phyloP scores from a whole-genome alignment of 2,113 vertebrate species.

The Recurvirostra avosetta region DNA sequence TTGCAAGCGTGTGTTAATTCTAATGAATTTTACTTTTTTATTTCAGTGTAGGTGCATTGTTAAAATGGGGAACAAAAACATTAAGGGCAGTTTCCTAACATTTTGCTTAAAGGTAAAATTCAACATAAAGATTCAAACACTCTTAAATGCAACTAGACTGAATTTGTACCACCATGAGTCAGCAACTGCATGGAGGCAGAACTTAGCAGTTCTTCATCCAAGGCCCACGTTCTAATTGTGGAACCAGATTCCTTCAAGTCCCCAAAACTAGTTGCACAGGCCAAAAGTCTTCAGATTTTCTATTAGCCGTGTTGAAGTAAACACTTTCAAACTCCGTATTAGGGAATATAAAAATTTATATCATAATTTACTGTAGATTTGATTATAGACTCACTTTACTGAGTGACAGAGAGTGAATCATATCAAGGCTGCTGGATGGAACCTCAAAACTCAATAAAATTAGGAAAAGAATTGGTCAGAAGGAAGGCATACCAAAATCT shows the following conservation, averaged over 20 bases:
- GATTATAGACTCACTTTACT: background rate
- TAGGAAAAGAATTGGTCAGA: background rate
- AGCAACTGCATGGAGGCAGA: background rate
- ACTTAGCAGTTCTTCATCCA: background rate
- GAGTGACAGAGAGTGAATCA: background rate
- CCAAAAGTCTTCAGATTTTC: background rate
- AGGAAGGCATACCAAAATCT: background rate
- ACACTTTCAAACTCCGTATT: background rate
- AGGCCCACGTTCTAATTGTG: accelerated
- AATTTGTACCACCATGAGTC: background rate
- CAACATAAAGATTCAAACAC: background rate
- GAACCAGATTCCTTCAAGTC: background rate
- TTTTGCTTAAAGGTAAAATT: background rate
- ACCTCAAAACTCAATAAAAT: background rate
- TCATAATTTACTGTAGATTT: background rate
- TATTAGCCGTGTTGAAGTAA: background rate
- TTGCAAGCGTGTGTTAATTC: background rate
- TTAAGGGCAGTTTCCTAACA: background rate
- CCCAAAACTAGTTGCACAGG: background rate
- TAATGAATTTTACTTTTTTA: background rate
- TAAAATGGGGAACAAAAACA: background rate
- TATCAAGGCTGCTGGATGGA: background rate
- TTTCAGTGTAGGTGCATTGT: background rate
- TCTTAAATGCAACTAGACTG: background rate
- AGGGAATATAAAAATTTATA: background rate